A percentile compares a stretch with the other conserved stretches of the same genome.
Evolutionary conservation across 2,797 vertebrate genomes (phyloP).

Genomic region (Cirrhinus molitorella): DNA sequence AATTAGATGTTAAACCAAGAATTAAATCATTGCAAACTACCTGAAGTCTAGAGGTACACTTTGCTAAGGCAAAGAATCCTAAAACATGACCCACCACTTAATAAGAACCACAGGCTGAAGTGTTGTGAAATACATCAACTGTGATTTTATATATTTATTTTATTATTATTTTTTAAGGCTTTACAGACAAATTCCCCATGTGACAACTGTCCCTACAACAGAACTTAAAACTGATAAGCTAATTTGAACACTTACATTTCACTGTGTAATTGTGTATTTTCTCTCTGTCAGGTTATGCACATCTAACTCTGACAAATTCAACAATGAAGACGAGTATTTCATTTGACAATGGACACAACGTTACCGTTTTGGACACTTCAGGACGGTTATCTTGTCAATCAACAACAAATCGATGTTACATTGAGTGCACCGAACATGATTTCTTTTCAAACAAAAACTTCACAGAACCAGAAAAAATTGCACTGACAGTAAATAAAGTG

Average conservation of each 20-base stretch:
- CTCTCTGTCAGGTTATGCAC: background rate
- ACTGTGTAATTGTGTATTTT: background rate
- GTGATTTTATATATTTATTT: too few relatives aligned
- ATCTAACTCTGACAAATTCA: rapidly evolving
- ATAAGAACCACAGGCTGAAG: background rate
- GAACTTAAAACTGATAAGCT: background rate
- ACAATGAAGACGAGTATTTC: background rate
- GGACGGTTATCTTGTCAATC: rapidly evolving
- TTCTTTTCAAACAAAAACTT: rapidly evolving
- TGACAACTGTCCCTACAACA: background rate
- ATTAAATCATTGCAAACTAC: too few relatives aligned
- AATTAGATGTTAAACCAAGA: too few relatives aligned
- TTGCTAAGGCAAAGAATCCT: too few relatives aligned
- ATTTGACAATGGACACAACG: rapidly evolving
- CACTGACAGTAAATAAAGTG: rapidly evolving
- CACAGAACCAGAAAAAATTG: rapidly evolving
- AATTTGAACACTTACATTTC: background rate
- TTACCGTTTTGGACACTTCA: background rate
- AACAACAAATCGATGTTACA: rapidly evolving
- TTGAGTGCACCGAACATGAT: background rate
- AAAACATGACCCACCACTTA: too few relatives aligned
- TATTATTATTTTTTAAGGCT: background rate
- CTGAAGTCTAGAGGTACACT: too few relatives aligned
- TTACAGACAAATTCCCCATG: background rate
- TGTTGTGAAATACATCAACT: background rate